Base-by-base conservation (phyloP, 2,113 vertebrate species). In the Cervus canadensis region DNA sequence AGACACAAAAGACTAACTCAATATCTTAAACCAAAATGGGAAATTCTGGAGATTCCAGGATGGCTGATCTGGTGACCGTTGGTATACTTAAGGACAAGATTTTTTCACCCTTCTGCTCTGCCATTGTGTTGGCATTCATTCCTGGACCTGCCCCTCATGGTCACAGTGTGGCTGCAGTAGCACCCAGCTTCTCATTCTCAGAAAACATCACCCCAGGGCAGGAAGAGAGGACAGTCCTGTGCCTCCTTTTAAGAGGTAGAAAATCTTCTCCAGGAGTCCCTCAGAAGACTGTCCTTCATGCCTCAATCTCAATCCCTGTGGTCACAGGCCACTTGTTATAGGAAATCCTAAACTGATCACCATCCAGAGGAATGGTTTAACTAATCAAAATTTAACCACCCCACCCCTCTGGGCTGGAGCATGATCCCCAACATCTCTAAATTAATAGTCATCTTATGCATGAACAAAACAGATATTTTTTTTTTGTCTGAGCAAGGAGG, bases 381-480 rank as follows among this genome's bases (percentile, higher is more conserved):
- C 50, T 59, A 33, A 25, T 25, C 21, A 8, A 25, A 17, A 43
- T 0, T 33, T 11, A n/a, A 21, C 36, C 26, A 48, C 7, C 15
- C 26, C 7, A 2, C 15, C 13, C 1, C 13, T 43, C 1, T 3
- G 50, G 16, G 9, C 59, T 36, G 54, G 36, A 3, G 33, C 4
- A 0, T 0, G 15, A n/a, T 28, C 52, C 3, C 43, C 19, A 1
- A 5, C 0, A 1, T 30, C 74, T 62, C 33, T 81, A 7, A 26
- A 19, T 21, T 10, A 36, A 26, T 0, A 59, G 15, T 23, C 40
- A 2, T 54, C 2, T 15, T 62, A 7, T 6, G 13, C 4, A 12
- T 6, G 45, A 12, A 60, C 21, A n/a, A 11, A 50, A 36, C 1
- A 48, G 13, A 2, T 15, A 9, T 17, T 7, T 28, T 26, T 16